A percentile compares a stretch with the other conserved stretches of the same genome.
phyloP scores from a whole-genome alignment of 2,797 vertebrate species.

The Microcaecilia unicolor region DNA sequence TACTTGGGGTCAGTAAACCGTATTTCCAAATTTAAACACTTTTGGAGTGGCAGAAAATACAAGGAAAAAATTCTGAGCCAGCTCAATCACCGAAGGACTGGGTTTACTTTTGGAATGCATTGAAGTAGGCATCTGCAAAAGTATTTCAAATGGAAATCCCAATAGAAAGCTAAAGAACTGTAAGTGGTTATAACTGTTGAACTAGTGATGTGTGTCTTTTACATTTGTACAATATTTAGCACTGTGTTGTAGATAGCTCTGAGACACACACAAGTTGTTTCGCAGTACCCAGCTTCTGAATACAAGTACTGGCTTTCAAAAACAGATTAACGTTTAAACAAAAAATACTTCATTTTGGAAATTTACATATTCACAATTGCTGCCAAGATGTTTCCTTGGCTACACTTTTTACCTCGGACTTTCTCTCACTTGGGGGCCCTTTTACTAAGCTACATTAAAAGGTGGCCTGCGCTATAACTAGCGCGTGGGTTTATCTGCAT shows the following conservation, averaged over 20 bases:
- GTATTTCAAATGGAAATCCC: slow-evolving; percentile 14
- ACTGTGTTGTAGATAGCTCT: neutral
- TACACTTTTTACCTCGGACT: no score
- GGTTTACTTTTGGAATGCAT: slow-evolving; percentile 9
- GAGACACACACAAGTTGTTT: no score
- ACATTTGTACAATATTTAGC: neutral
- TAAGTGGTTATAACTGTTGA: slow-evolving; percentile 2
- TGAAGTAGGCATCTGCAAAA: slow-evolving; percentile 10
- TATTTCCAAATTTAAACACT: slow-evolving; percentile 9
- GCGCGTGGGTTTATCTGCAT: no score
- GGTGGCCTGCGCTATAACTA: no score
- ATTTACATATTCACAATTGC: no score
- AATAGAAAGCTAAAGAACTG: slow-evolving; percentile 16
- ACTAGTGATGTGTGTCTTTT: neutral
- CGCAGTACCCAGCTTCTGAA: no score
- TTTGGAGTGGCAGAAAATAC: neutral
- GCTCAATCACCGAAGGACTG: slow-evolving; percentile 2
- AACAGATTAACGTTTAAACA: no score
- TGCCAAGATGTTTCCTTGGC: no score
- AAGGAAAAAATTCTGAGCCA: slow-evolving; percentile 13
- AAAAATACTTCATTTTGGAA: no score
- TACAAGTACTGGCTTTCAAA: no score
- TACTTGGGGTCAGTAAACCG: slow-evolving; percentile 6
- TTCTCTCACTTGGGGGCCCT: no score
- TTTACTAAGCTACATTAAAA: no score